Percentiles rank a stretch among this genome's conserved stretches.
These are phyloP conservation scores for Eupithecia vulgata DNA, from an alignment of 2,888 invertebrate species.

Conservation along the genomic window DNA sequence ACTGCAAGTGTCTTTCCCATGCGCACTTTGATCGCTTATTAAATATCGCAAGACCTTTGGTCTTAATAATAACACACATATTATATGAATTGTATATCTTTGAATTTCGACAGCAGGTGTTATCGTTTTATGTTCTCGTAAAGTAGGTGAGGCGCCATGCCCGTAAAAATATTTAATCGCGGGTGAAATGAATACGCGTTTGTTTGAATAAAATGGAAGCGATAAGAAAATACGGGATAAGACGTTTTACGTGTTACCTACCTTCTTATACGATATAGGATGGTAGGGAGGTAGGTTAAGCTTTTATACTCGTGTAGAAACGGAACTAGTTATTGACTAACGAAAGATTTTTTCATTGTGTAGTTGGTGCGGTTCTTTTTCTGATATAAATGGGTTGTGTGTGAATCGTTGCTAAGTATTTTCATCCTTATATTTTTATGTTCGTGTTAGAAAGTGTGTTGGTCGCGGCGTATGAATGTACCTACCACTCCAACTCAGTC, in stretches of 20 bases:
- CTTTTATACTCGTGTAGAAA: too few species aligned
- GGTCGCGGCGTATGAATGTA: not conserved
- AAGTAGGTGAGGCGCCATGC: constrained; percentile 27
- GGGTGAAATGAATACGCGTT: constrained; percentile 29
- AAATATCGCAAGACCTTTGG: constrained; percentile 10
- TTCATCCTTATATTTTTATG: not conserved
- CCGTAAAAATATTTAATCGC: constrained; percentile 33
- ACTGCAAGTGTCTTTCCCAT: too few species aligned
- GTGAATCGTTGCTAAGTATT: too few species aligned
- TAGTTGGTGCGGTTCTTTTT: too few species aligned
- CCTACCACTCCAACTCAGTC: too few species aligned
- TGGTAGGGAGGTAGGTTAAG: not conserved
- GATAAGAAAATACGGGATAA: constrained; percentile 6
- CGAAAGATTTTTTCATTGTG: too few species aligned
- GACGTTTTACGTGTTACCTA: not conserved
- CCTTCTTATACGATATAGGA: not conserved
- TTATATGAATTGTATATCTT: constrained; percentile 27
- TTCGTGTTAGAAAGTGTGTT: not conserved
- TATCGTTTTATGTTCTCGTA: constrained; percentile 26
- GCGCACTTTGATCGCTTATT: not conserved
- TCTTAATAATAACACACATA: constrained; percentile 13
- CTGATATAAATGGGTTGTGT: too few species aligned
- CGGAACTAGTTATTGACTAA: too few species aligned
- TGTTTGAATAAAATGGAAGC: constrained; percentile 25
- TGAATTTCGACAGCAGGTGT: constrained; percentile 21